Evolutionary conservation across 2,888 invertebrate genomes (phyloP).

Genomic region (Raillietiella orientalis): DNA sequence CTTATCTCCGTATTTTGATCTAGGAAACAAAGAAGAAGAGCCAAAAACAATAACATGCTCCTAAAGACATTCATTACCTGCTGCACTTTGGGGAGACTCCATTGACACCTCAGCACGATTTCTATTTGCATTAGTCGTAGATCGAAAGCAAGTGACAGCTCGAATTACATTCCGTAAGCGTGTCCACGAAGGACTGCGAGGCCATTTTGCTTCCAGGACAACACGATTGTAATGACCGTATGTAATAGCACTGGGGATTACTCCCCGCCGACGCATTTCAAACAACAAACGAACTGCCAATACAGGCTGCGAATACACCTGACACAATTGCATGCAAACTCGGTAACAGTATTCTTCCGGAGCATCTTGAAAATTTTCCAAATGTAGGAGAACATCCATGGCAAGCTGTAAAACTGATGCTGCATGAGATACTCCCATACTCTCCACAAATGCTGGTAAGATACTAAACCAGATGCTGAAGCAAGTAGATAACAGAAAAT

Average conservation of each 20-base stretch:
- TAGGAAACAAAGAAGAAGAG: no score
- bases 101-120: no score
- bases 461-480: constrained; percentile 84
- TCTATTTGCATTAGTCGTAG: no score
- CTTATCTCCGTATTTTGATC: no score
- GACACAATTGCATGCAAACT: constrained; percentile 93
- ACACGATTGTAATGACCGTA: constrained; percentile 59
- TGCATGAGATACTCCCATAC: constrained; percentile 2
- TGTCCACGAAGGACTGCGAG: no score
- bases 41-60: no score
- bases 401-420: constrained; percentile 36
- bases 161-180: no score
- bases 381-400: constrained; percentile 53
- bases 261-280: constrained; percentile 65
- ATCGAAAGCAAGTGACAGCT: no score
- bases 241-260: constrained; percentile 89
- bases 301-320: constrained; percentile 68
- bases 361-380: constrained; percentile 42
- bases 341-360: constrained; percentile 93
- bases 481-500: constrained; percentile 53
- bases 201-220: constrained; percentile 85
- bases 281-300: constrained; percentile 55
- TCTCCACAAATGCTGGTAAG: constrained; percentile 47
- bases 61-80: no score
- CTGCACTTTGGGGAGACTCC: no score